Evolutionary conservation across 2,113 vertebrate genomes (phyloP), one percentile per base, ranked within the genome.

Genomic region (Xenopus laevis): DNA sequence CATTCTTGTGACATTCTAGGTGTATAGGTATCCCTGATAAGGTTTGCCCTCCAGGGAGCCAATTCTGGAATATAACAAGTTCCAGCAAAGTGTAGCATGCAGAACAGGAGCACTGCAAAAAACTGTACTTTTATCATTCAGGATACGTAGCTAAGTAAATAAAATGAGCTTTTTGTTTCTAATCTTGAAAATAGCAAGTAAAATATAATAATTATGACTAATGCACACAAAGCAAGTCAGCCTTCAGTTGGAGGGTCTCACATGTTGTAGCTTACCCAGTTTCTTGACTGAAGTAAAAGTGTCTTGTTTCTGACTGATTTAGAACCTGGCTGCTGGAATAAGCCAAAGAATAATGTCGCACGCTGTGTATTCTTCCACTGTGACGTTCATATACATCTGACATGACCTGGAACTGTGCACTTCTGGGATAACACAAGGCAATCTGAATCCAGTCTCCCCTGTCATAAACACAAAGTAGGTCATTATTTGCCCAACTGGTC

Each of bases 371-470:
- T 0, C 1, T 78, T 68, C 84, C 85, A 0, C 74, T 85, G 64
- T 40, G 65, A 7, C 59, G 0, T 55, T 81, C 79, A 65, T 86
- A 83, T 72, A 78, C 23, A 23, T 84, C 83, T 0, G 82, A 75
- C 70, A 81, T 68, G 16, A 83, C 79, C 27, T 81, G 83, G 71
- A 79, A 83, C 68, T 83, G 4, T 0, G 79, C 16, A 20, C 59
- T 71, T 65, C 69, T 83, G 55, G 86, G 84, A 4, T 81, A 81
- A 70, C 83, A 86, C 20, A 87, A 79, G 45, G 82, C 15, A 10
- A 84, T 15, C 1, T 0, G 12, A 68, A 86, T 69, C 83, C 84
- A 82, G 76, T 74, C 84, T 72, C 82, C 84, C 78, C 86, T 83
- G 80, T 21, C 0, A 0, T 44, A 23, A 55, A 55, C 65, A 65